Evolutionary conservation across 2,888 invertebrate species (phyloP).

Genomic region (Lacanobia wlatinum): DNA sequence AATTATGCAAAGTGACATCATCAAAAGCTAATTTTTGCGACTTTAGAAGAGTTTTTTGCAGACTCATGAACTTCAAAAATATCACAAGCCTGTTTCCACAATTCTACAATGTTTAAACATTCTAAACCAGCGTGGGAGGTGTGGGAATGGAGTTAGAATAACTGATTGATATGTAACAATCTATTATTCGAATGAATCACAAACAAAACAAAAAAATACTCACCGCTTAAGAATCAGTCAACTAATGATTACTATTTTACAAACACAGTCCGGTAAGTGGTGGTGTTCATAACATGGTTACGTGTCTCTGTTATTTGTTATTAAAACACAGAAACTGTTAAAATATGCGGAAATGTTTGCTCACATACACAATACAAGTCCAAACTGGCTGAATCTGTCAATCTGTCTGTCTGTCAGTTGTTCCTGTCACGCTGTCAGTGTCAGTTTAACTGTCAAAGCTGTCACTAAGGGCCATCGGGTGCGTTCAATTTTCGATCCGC

Average conservation of each 20-base stretch:
- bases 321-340: conserved; percentile 31
- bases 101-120: background rate
- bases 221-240: conserved; percentile 41
- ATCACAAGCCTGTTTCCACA: background rate
- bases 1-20: conserved; percentile 59
- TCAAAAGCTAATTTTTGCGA: conserved; percentile 22
- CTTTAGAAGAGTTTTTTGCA: background rate
- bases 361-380: conserved; percentile 27
- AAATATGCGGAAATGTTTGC: conserved; percentile 43
- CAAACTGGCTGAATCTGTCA: background rate
- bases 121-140: conserved; percentile 9
- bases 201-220: conserved; percentile 53
- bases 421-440: conserved; percentile 10
- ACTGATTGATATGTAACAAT: conserved; percentile 22
- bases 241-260: conserved; percentile 18
- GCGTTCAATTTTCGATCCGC: too few species aligned
- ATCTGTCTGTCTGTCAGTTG: too few species aligned
- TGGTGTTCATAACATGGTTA: conserved; percentile 53
- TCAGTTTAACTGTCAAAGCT: background rate
- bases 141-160: conserved; percentile 18
- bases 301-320: conserved; percentile 35
- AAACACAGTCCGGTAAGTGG: background rate
- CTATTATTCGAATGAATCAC: conserved; percentile 43
- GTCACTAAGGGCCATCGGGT: too few species aligned
- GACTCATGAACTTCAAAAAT: background rate